Percentiles rank a stretch among this genome's conserved stretches.
phyloP scores from a whole-genome alignment of 2,797 vertebrate species.

The Microhierax caerulescens region DNA sequence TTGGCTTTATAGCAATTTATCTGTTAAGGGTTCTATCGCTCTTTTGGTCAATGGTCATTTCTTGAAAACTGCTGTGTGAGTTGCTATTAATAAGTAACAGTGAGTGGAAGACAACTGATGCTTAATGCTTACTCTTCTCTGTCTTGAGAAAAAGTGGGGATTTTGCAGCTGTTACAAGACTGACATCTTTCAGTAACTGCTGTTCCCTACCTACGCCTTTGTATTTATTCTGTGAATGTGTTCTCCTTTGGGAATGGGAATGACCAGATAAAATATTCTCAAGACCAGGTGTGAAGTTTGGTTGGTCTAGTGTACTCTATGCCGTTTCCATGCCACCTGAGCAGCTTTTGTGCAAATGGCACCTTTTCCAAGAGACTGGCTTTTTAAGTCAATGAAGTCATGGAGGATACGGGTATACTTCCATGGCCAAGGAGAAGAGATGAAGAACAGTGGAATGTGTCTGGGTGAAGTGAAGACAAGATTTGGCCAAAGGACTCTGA shows the following conservation, averaged over 20 bases:
- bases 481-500: conserved; percentile 19
- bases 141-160: neutral
- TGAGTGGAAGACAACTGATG: neutral
- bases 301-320: neutral
- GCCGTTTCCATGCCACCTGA: neutral
- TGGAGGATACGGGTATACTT: neutral
- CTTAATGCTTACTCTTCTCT: neutral
- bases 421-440: neutral
- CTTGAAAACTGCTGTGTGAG: neutral
- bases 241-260: neutral
- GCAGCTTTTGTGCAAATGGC: neutral
- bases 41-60: neutral
- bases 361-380: neutral
- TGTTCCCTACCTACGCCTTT: neutral
- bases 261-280: neutral
- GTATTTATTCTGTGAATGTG: neutral
- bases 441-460: neutral
- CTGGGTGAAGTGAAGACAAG: neutral
- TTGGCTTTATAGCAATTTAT: neutral
- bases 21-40: neutral
- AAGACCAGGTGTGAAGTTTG: neutral
- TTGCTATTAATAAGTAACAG: neutral
- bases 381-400: neutral
- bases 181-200: neutral
- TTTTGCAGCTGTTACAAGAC: neutral